Percentiles rank a stretch among this genome's conserved stretches.
Evolutionary conservation across 2,888 invertebrate species (phyloP).

Genomic region (Dichetophora obliterata): DNA sequence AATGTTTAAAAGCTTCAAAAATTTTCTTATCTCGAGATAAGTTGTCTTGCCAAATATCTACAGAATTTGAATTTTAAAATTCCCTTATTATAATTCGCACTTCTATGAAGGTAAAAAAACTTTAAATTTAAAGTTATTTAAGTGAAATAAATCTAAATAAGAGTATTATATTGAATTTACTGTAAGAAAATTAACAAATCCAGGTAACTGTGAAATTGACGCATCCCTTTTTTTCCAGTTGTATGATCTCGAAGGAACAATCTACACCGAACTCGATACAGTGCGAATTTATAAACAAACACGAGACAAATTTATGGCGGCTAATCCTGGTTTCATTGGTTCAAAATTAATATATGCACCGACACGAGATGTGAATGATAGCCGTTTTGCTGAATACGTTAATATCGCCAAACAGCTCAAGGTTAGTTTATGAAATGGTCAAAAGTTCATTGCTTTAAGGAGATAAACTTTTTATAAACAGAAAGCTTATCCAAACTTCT

Average conservation of each 20-base stretch:
- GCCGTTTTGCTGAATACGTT: slow-evolving; percentile 71
- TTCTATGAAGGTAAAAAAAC: too few species aligned
- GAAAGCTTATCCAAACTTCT: slow-evolving; percentile 74
- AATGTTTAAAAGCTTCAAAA: too few species aligned
- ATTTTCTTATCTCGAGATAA: too few species aligned
- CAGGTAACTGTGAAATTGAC: too few species aligned
- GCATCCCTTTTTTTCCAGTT: slow-evolving; percentile 66
- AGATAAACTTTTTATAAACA: slow-evolving; percentile 62
- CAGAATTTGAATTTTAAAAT: too few species aligned
- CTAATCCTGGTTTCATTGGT: slow-evolving; percentile 78
- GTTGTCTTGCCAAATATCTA: too few species aligned
- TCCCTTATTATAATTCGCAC: too few species aligned
- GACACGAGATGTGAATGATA: slow-evolving; percentile 69
- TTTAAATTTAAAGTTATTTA: too few species aligned
- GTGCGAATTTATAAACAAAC: slow-evolving; percentile 74
- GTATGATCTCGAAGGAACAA: slow-evolving; percentile 77
- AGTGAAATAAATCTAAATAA: too few species aligned
- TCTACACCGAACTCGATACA: slow-evolving; percentile 72
- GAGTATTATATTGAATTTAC: too few species aligned
- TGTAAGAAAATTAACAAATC: too few species aligned
- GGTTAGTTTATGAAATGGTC: slow-evolving; percentile 49
- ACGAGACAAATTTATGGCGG: slow-evolving; percentile 72
- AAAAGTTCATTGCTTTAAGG: background rate
- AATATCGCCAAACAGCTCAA: slow-evolving; percentile 57
- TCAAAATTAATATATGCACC: slow-evolving; percentile 80